Conservation (phyloP, 2,113 vertebrate genomes). For the Pseudopipra pipra region DNA sequence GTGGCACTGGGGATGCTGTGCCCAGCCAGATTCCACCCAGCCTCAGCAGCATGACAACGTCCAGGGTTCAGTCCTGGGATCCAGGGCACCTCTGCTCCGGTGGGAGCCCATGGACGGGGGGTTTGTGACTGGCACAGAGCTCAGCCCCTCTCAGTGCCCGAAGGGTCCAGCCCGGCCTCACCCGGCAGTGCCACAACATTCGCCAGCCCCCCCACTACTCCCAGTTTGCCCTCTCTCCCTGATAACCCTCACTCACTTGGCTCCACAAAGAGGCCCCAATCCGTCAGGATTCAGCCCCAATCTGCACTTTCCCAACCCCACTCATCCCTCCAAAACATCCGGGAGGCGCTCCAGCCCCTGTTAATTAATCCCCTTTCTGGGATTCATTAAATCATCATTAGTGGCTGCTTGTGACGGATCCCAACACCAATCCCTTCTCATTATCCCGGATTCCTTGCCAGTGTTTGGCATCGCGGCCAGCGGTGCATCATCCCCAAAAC, state of each 20-base stretch:
- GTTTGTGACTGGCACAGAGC: not conserved
- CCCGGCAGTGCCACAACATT: not conserved
- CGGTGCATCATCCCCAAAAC: not conserved
- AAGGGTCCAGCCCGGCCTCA: not conserved
- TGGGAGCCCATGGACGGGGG: not conserved
- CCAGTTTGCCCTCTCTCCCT: accelerated
- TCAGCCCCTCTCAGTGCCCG: accelerated
- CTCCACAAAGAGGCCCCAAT: not conserved
- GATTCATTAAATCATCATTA: not conserved
- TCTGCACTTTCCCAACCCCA: not conserved
- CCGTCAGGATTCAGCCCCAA: accelerated
- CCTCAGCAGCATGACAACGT: accelerated
- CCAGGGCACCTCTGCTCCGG: accelerated
- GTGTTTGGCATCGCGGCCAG: not conserved
- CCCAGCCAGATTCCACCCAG: not conserved
- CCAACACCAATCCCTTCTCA: not conserved
- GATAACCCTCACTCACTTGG: accelerated
- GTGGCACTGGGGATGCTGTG: accelerated
- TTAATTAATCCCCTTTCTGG: not conserved
- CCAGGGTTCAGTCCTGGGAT: not conserved
- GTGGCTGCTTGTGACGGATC: not conserved
- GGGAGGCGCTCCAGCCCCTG: not conserved
- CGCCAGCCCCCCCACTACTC: too few species aligned
- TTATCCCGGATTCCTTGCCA: not conserved
- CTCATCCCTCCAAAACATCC: not conserved